Evolutionary conservation across 1,140 invertebrate species (phyloP).

Genomic region (Calycopis cecrops): DNA sequence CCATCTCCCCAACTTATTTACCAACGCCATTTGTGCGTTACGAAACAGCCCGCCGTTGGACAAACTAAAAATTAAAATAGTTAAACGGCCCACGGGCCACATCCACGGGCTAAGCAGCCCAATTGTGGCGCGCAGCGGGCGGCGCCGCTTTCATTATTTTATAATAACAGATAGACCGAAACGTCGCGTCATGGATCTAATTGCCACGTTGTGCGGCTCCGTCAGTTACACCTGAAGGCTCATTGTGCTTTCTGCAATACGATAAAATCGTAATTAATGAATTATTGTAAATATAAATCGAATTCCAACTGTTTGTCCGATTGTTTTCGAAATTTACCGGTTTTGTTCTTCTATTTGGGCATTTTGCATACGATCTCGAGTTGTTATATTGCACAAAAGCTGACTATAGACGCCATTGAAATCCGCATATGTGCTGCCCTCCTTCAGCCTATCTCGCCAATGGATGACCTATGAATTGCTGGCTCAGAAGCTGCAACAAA

Average conservation of each 20-base stretch:
- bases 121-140: slow-evolving; percentile 69
- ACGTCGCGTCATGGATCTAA: slow-evolving; percentile 64
- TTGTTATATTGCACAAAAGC: no score
- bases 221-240: slow-evolving; percentile 39
- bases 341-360: no score
- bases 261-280: slow-evolving; percentile 48
- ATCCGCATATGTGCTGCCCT: no score
- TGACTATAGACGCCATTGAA: no score
- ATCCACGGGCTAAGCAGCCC: slow-evolving; percentile 65
- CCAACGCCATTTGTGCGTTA: slow-evolving; percentile 31
- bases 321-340: neutral
- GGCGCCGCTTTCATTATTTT: slow-evolving; percentile 69
- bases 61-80: slow-evolving; percentile 74
- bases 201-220: slow-evolving; percentile 62
- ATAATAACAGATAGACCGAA: slow-evolving; percentile 68
- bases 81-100: slow-evolving; percentile 67
- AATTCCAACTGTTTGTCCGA: neutral
- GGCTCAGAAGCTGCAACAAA: no score
- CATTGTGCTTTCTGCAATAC: slow-evolving; percentile 49
- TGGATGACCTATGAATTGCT: no score
- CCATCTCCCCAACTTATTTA: no score
- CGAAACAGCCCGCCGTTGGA: slow-evolving; percentile 65
- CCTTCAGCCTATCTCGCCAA: no score
- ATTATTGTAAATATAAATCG: slow-evolving; percentile 30
- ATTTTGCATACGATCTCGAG: no score